These are phyloP conservation scores for Holotrichia oblita DNA, from an alignment of 1,140 invertebrate species.

Conservation along the genomic window DNA sequence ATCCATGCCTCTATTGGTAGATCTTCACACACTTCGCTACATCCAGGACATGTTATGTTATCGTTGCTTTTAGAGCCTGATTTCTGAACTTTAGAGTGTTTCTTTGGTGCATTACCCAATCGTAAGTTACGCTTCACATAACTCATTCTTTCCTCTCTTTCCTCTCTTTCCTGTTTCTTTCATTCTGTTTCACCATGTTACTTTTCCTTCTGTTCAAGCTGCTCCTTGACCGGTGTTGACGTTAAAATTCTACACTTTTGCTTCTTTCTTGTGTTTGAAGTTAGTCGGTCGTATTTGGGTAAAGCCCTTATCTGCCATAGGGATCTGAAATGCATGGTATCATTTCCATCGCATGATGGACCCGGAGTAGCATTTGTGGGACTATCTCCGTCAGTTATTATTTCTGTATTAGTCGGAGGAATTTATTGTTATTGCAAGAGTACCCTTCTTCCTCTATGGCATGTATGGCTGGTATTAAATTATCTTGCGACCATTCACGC, in stretches of 20 bases:
- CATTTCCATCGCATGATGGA: not conserved
- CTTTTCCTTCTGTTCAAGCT: slow-evolving; percentile 7
- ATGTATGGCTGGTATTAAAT: too few species aligned
- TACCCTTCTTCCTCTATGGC: too few species aligned
- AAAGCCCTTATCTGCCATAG: not conserved
- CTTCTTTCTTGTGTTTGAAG: not conserved
- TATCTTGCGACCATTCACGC: too few species aligned
- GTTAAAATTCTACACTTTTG: not conserved
- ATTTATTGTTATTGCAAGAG: not conserved
- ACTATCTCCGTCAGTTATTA: not conserved
- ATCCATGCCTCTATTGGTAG: too few species aligned
- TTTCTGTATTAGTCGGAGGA: not conserved
- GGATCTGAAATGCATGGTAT: not conserved
- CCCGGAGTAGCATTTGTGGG: not conserved
- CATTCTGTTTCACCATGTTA: not conserved
- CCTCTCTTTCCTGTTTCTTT: not conserved
- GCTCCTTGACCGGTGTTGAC: not conserved
- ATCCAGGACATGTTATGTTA: too few species aligned
- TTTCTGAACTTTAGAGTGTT: too few species aligned
- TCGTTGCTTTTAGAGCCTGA: too few species aligned
- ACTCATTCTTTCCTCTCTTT: not conserved
- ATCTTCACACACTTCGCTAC: too few species aligned
- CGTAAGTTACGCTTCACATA: not conserved
- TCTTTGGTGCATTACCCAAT: not conserved
- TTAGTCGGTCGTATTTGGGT: not conserved